These are phyloP conservation scores for Plebejus argus DNA, from an alignment of 2,888 invertebrate genomes.

Conservation along the genomic window DNA sequence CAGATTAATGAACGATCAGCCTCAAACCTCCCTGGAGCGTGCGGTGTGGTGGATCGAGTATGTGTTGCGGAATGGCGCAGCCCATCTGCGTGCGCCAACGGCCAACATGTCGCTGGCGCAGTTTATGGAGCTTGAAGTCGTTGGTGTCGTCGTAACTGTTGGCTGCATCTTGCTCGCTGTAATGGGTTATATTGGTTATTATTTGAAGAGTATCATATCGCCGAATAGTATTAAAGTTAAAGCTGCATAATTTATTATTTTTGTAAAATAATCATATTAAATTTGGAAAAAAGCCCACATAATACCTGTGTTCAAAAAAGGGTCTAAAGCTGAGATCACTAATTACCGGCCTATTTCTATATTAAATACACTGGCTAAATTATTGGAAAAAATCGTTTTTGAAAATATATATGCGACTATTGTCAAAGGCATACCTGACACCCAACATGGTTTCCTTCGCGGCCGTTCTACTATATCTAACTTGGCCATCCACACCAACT, in stretches of 20 bases:
- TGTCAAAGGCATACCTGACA: too few species aligned
- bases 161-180: background rate
- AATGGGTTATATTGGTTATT: background rate
- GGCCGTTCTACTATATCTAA: too few species aligned
- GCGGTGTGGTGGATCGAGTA: constrained; percentile 54
- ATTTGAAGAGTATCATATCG: background rate
- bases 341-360: too few species aligned
- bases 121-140: constrained; percentile 45
- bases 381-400: too few species aligned
- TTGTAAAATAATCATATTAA: too few species aligned
- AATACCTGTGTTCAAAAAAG: too few species aligned
- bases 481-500: too few species aligned
- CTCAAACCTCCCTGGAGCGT: constrained; percentile 48
- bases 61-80: constrained; percentile 48
- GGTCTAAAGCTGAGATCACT: too few species aligned
- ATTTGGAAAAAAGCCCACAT: too few species aligned
- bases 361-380: too few species aligned
- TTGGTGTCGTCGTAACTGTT: background rate
- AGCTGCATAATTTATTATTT: background rate
- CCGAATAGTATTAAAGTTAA: background rate
- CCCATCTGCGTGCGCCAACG: constrained; percentile 47
- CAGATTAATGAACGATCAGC: constrained; percentile 44
- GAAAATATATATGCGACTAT: too few species aligned
- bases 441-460: too few species aligned
- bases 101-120: constrained; percentile 45